Evolutionary conservation across 2,113 vertebrate genomes (phyloP).

Genomic region (Noturus placidus): DNA sequence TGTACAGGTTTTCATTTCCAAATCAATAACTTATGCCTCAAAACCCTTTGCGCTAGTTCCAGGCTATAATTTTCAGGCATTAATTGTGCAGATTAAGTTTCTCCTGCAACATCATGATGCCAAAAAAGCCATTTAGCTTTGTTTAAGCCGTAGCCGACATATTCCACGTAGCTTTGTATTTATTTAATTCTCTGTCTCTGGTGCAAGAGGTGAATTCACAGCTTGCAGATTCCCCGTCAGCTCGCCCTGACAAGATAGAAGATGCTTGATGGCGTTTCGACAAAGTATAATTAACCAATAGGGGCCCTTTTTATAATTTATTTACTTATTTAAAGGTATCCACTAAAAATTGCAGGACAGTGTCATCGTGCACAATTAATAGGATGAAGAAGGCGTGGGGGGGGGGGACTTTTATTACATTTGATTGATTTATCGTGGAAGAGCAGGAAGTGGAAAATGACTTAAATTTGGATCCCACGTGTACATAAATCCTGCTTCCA

Average conservation of each 20-base stretch:
- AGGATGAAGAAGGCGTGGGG: slow-evolving; percentile 25
- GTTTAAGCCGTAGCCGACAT: slow-evolving; percentile 44
- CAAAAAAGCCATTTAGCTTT: slow-evolving; percentile 69
- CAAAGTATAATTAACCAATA: slow-evolving; percentile 64
- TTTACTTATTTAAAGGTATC: not conserved
- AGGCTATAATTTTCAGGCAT: slow-evolving; percentile 76
- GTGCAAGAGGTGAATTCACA: slow-evolving; percentile 58
- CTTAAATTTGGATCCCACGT: slow-evolving; percentile 52
- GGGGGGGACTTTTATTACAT: slow-evolving; percentile 53
- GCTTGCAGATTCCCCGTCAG: slow-evolving; percentile 64
- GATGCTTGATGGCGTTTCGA: slow-evolving; percentile 63
- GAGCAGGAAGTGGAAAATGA: slow-evolving; percentile 55
- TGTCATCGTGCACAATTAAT: slow-evolving; percentile 67
- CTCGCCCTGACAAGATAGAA: slow-evolving; percentile 61
- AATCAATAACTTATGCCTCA: slow-evolving; percentile 82
- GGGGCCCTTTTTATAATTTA: slow-evolving; percentile 1
- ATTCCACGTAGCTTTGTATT: slow-evolving; percentile 59
- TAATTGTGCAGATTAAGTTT: slow-evolving; percentile 79
- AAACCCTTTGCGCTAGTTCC: slow-evolving; percentile 71
- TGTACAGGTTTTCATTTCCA: slow-evolving; percentile 81
- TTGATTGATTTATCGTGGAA: slow-evolving; percentile 52
- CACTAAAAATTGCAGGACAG: slow-evolving; percentile 55
- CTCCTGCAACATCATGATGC: slow-evolving; percentile 58
- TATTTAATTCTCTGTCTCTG: slow-evolving; percentile 3
- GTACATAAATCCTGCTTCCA: not conserved